These are phyloP conservation scores for Paratrypauchen microcephalus DNA, from an alignment of 2,797 vertebrate species.

Conservation along the genomic window DNA sequence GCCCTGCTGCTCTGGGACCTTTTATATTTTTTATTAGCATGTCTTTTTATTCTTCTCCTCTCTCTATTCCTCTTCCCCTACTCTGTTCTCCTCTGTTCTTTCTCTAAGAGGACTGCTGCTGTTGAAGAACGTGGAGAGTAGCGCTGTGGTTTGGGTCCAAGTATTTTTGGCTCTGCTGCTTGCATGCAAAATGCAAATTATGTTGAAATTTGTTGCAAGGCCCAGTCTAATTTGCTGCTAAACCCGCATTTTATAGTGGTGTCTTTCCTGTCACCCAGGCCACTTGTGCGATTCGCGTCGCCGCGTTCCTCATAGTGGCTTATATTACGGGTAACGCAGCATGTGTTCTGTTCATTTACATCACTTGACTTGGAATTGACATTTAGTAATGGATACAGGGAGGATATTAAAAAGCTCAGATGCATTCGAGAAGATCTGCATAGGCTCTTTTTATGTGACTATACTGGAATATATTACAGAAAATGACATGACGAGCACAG, in stretches of 20 bases:
- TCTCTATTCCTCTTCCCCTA: conserved; percentile 49
- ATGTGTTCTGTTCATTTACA: conserved; percentile 68
- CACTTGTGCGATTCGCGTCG: conserved; percentile 54
- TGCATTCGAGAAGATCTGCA: conserved; percentile 52
- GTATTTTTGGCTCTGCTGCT: conserved; percentile 73
- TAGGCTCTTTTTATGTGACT: conserved; percentile 45
- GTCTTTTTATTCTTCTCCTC: conserved; percentile 32
- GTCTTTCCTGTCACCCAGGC: conserved; percentile 63
- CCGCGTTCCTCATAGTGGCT: conserved; percentile 63
- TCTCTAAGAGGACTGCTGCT: conserved; percentile 43
- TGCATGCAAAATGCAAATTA: conserved; percentile 75
- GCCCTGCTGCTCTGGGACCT: conserved; percentile 47
- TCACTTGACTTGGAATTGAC: conserved; percentile 70
- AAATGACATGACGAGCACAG: conserved; percentile 55
- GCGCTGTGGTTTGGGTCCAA: conserved; percentile 67
- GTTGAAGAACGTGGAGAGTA: conserved; percentile 62
- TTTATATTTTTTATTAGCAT: conserved; percentile 50
- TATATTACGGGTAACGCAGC: conserved; percentile 57
- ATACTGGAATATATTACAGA: conserved; percentile 55
- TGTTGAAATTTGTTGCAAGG: conserved; percentile 61
- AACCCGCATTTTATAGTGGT: conserved; percentile 69
- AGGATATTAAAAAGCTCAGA: conserved; percentile 59
- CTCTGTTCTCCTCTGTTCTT: conserved; percentile 12
- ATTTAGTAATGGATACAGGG: conserved; percentile 63
- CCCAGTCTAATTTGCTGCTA: conserved; percentile 69